Evolutionary conservation across 2,113 vertebrate genomes (phyloP).

Genomic region (Podocnemis expansa): DNA sequence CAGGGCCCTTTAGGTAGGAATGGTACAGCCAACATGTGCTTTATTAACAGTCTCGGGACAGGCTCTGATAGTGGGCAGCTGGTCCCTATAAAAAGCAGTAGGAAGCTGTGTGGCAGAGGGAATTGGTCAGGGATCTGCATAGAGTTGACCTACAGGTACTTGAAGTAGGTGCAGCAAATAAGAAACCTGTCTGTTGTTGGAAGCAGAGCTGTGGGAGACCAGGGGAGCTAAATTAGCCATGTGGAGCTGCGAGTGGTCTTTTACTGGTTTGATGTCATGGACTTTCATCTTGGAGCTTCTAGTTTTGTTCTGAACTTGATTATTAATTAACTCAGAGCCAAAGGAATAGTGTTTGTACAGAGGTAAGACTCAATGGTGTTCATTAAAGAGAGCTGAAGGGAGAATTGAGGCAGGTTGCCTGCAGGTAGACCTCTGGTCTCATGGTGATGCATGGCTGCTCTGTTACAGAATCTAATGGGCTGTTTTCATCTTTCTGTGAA

Average conservation of each 20-base stretch:
- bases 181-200: background rate
- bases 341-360: background rate
- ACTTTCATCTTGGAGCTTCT: no score
- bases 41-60: background rate
- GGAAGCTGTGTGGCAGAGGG: background rate
- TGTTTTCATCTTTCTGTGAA: background rate
- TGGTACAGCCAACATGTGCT: background rate
- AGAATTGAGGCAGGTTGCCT: background rate
- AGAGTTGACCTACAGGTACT: no score
- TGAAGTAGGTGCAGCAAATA: background rate
- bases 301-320: background rate
- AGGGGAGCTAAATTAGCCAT: background rate
- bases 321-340: background rate
- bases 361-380: background rate
- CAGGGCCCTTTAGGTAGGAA: background rate
- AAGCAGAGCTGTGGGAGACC: background rate
- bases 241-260: background rate
- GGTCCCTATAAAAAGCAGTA: background rate
- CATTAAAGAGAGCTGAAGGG: background rate
- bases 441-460: background rate
- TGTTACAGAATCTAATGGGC: background rate
- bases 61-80: background rate
- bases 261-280: background rate
- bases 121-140: background rate
- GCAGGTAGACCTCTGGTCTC: background rate